Evolutionary conservation across 2,797 vertebrate genomes (phyloP).

Genomic region (Hemibagrus guttatus): DNA sequence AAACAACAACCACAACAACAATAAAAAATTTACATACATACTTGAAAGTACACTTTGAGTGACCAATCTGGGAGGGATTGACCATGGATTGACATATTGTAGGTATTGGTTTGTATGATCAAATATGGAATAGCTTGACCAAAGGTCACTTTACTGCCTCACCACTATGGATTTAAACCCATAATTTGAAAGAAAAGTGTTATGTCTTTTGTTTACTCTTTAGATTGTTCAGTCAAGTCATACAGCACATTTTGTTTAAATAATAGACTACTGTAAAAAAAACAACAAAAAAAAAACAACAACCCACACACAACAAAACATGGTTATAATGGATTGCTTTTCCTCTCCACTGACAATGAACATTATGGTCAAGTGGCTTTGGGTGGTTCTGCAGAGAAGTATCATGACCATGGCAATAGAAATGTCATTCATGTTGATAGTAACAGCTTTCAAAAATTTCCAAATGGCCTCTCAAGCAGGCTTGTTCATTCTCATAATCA

Average conservation of each 20-base stretch:
- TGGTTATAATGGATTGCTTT: too few relatives aligned
- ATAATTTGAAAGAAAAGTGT: neutral
- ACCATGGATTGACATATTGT: neutral
- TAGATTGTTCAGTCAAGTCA: neutral
- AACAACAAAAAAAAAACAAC: neutral
- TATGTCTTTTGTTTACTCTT: neutral
- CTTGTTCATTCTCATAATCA: conserved; percentile 28
- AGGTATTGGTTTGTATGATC: neutral
- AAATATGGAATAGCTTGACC: neutral
- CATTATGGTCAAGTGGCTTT: conserved; percentile 1
- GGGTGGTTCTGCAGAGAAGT: neutral
- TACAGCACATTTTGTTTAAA: neutral
- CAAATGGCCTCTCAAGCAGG: conserved; percentile 15
- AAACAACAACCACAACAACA: too few relatives aligned
- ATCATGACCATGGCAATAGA: conserved; percentile 15
- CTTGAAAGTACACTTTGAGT: neutral
- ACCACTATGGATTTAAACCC: neutral
- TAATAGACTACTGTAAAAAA: neutral
- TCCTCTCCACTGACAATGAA: neutral
- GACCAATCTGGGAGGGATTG: neutral
- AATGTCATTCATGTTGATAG: conserved; percentile 13
- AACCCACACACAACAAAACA: too few relatives aligned
- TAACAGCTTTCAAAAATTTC: conserved; percentile 16
- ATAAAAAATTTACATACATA: neutral
- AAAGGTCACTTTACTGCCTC: neutral